These are phyloP conservation scores for Euclidia mi DNA, from an alignment of 2,888 invertebrate genomes.

Conservation along the genomic window DNA sequence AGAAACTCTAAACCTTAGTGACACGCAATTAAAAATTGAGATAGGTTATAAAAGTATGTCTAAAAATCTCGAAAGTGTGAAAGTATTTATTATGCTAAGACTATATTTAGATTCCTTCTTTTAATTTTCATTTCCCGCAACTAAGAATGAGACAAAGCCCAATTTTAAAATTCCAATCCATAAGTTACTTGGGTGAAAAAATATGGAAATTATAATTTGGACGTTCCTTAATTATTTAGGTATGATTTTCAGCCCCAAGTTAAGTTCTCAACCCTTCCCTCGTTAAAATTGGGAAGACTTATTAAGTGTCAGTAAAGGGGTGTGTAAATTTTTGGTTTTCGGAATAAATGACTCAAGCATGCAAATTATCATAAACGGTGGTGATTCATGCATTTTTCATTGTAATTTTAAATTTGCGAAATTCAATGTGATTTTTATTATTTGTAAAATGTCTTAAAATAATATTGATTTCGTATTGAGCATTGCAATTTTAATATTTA, in stretches of 20 bases:
- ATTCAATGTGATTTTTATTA: slow-evolving; percentile 2
- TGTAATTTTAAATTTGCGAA: slow-evolving; percentile 4
- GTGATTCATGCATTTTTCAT: slow-evolving; percentile 52
- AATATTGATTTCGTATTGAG: no score
- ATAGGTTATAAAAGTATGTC: no score
- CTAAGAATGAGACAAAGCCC: no score
- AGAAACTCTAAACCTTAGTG: no score
- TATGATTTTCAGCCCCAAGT: slow-evolving; percentile 43
- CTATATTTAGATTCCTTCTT: background rate
- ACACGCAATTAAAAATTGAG: no score
- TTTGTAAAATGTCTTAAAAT: background rate
- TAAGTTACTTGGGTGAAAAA: slow-evolving; percentile 10
- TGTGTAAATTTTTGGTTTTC: slow-evolving; percentile 43
- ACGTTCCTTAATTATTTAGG: slow-evolving; percentile 46
- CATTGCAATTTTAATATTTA: no score
- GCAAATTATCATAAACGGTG: slow-evolving; percentile 54
- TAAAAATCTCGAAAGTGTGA: no score
- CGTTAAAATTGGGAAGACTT: slow-evolving; percentile 58
- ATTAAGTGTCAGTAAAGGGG: slow-evolving; percentile 50
- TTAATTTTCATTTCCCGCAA: no score
- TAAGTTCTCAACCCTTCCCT: slow-evolving; percentile 45
- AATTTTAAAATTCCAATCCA: slow-evolving; percentile 5
- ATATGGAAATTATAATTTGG: slow-evolving; percentile 20
- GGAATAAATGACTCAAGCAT: slow-evolving; percentile 54
- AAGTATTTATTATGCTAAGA: no score